Conservation (phyloP, 2,888 invertebrate species). For the Sarcophaga subvicina region DNA sequence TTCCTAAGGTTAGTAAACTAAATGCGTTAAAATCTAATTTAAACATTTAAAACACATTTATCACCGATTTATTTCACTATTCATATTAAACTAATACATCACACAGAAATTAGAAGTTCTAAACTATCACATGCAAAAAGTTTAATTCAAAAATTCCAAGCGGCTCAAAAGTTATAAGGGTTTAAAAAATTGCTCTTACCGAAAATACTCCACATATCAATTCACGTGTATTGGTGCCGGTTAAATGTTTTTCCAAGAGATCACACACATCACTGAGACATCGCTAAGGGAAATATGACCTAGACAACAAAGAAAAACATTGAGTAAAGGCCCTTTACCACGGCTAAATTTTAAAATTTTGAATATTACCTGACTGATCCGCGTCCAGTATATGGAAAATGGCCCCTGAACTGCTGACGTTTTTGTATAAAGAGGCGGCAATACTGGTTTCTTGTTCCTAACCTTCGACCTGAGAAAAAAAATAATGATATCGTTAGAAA, state of each 20-base stretch:
- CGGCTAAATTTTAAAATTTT: too few relatives aligned
- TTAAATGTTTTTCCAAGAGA: conserved; percentile 91
- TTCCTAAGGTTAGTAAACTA: too few relatives aligned
- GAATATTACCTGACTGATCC: conserved; percentile 85
- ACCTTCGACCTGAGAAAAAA: conserved; percentile 84
- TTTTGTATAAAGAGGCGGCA: conserved; percentile 94
- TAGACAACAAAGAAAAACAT: conserved; percentile 76
- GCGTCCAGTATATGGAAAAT: conserved; percentile 90
- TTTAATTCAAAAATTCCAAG: too few relatives aligned
- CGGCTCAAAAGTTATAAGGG: too few relatives aligned
- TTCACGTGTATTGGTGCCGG: conserved; percentile 84
- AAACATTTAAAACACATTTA: too few relatives aligned
- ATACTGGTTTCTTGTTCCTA: conserved; percentile 88
- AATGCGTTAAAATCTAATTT: too few relatives aligned
- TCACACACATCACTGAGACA: conserved; percentile 94
- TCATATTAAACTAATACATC: too few relatives aligned
- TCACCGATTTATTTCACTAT: too few relatives aligned
- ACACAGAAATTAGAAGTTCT: too few relatives aligned
- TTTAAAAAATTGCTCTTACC: too few relatives aligned
- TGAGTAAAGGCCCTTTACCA: neutral
- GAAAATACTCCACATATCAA: too few relatives aligned
- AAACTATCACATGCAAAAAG: too few relatives aligned
- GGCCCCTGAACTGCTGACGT: conserved; percentile 84
- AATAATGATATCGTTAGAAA: conserved; percentile 7
- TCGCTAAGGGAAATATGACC: conserved; percentile 95